A percentile compares a stretch with the other conserved stretches of the same genome.
Evolutionary conservation across 2,888 invertebrate species (phyloP).

Genomic region (Nebria brevicollis): DNA sequence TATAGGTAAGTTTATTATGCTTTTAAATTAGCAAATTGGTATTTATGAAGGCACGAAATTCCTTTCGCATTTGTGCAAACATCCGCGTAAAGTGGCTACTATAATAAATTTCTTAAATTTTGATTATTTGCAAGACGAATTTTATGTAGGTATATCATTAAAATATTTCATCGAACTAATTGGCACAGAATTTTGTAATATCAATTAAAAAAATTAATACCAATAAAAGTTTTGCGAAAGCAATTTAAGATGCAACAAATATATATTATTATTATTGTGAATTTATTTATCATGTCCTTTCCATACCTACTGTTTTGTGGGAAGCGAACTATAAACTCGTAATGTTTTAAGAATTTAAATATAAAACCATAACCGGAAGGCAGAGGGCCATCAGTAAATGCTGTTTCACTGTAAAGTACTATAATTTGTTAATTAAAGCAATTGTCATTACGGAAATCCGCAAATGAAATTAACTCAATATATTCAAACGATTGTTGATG

Average conservation of each 20-base stretch:
- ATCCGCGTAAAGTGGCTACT: conserved; percentile 7
- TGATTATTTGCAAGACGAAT: too few species aligned
- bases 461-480: background rate
- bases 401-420: background rate
- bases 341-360: too few species aligned
- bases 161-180: too few species aligned
- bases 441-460: background rate
- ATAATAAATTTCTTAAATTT: background rate
- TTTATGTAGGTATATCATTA: too few species aligned
- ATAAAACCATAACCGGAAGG: background rate
- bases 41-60: background rate
- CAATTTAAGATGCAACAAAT: too few species aligned
- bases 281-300: too few species aligned
- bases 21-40: background rate
- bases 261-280: too few species aligned
- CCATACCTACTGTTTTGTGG: too few species aligned
- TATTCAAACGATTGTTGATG: background rate
- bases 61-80: conserved; percentile 3
- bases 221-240: too few species aligned
- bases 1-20: background rate
- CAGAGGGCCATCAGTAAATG: background rate
- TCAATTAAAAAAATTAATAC: too few species aligned
- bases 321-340: too few species aligned
- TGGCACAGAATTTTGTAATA: too few species aligned
- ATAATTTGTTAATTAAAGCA: background rate